Evolutionary conservation across 2,113 vertebrate genomes (phyloP).

Genomic region (Empidonax traillii): DNA sequence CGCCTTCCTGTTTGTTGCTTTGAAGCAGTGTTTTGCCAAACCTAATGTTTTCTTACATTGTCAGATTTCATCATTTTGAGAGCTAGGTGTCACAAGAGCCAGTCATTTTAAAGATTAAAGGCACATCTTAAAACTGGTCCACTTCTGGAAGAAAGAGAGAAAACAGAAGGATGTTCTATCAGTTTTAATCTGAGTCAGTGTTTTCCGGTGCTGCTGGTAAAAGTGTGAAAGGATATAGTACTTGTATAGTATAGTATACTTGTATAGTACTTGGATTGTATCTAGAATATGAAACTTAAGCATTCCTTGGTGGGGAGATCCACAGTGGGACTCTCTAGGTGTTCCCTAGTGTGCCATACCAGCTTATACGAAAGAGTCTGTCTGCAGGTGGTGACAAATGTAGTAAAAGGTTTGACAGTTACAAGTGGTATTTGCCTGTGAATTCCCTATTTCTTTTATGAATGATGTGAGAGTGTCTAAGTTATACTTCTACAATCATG

Average conservation of each 20-base stretch:
- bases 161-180: neutral
- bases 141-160: neutral
- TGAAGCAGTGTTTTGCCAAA: constrained; percentile 33
- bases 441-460: neutral
- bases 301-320: neutral
- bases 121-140: neutral
- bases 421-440: neutral
- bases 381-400: neutral
- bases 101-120: constrained; percentile 30
- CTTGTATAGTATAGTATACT: no score
- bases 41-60: neutral
- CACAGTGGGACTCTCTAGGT: neutral
- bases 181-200: neutral
- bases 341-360: neutral
- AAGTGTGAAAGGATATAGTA: neutral
- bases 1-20: constrained; percentile 21
- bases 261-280: neutral
- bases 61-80: constrained; percentile 23
- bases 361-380: neutral
- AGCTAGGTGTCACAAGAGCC: constrained; percentile 20
- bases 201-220: neutral
- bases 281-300: neutral
- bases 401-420: neutral
- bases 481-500: neutral
- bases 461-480: neutral